Percentiles rank a stretch among this genome's conserved stretches.
Conservation (phyloP, 2,888 invertebrate species). For the Drosophila mimetica region DNA sequence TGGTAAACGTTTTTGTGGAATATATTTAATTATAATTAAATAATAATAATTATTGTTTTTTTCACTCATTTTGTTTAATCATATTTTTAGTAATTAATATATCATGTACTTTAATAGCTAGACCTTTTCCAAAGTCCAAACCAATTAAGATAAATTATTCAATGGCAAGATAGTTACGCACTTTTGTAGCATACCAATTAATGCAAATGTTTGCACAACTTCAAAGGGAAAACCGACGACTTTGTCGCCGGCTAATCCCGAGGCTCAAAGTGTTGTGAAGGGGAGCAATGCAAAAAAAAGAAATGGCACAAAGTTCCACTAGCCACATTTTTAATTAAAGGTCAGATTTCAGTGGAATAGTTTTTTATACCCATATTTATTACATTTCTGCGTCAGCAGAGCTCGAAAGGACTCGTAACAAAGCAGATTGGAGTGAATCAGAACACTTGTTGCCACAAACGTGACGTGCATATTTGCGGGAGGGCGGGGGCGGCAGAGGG, state of each 20-base stretch:
- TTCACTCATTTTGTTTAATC: too few relatives aligned
- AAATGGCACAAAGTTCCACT: slow-evolving; percentile 7
- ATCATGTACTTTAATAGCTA: not conserved
- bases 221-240: slow-evolving; percentile 4
- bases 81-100: too few relatives aligned
- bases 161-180: not conserved
- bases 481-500: not conserved
- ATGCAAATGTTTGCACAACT: slow-evolving; percentile 8
- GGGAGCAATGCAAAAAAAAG: not conserved
- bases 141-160: slow-evolving; percentile 1
- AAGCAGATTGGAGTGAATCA: slow-evolving; percentile 23
- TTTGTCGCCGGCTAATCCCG: slow-evolving; percentile 15
- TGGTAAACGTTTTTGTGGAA: too few relatives aligned
- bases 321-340: slow-evolving; percentile 47
- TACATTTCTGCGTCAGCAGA: slow-evolving; percentile 13
- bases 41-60: too few relatives aligned
- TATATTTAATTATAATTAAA: too few relatives aligned
- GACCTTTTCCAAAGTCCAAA: not conserved
- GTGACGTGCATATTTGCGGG: slow-evolving; percentile 58
- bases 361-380: not conserved
- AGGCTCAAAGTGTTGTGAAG: slow-evolving; percentile 13
- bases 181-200: slow-evolving; percentile 1
- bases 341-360: slow-evolving; percentile 14
- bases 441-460: slow-evolving; percentile 70
- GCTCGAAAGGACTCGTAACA: slow-evolving; percentile 11